Conservation (phyloP, 2,888 invertebrate genomes). For the Eretmocerus hayati region DNA sequence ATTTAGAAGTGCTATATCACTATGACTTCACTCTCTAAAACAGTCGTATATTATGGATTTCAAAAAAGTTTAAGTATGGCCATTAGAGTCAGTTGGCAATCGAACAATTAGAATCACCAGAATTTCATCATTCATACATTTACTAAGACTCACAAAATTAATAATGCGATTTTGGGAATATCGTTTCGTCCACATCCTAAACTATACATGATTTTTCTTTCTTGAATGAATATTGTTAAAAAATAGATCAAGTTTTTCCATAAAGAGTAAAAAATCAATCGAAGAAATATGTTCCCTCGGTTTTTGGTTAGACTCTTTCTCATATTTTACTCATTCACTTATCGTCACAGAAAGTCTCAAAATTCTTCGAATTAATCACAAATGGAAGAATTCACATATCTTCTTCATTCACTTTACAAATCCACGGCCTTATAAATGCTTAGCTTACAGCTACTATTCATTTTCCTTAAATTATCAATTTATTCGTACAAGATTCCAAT, state of each 20-base stretch:
- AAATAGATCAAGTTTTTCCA: constrained; percentile 10
- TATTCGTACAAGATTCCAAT: constrained; percentile 43
- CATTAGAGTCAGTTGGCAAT: constrained; percentile 8
- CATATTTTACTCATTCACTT: background rate
- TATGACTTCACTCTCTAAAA: background rate
- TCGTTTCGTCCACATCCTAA: constrained; percentile 1
- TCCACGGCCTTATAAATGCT: constrained; percentile 36
- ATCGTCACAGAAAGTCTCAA: constrained; percentile 4
- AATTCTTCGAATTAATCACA: constrained; percentile 1
- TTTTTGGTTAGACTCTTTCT: constrained; percentile 14
- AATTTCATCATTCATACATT: background rate
- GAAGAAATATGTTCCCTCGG: constrained; percentile 4
- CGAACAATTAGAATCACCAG: constrained; percentile 19
- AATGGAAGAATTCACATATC: too few species aligned
- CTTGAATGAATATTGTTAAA: constrained; percentile 16
- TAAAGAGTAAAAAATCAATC: constrained; percentile 11
- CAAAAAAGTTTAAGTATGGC: too few species aligned
- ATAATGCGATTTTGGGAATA: background rate
- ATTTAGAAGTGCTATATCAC: background rate
- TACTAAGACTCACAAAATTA: background rate
- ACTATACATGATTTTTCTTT: constrained; percentile 8
- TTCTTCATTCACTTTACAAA: constrained; percentile 27
- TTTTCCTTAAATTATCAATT: constrained; percentile 38
- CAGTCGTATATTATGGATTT: background rate
- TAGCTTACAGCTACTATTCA: constrained; percentile 42